phyloP scores from a whole-genome alignment of 1,140 invertebrate genomes.

The Megathymus violae region DNA sequence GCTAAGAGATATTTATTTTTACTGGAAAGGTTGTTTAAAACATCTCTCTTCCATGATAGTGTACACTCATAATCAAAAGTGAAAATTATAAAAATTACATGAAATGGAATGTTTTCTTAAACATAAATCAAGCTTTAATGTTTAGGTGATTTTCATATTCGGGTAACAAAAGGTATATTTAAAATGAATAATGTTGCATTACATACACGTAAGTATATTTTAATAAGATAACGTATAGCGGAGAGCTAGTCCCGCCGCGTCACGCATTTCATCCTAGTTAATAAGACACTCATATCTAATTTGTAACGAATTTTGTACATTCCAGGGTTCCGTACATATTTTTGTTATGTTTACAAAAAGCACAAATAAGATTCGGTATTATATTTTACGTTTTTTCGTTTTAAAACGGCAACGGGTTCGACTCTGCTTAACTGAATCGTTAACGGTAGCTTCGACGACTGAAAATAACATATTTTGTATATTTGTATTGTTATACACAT shows the following conservation, averaged over 20 bases:
- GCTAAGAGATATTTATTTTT: conserved; percentile 4
- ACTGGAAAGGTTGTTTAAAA: neutral
- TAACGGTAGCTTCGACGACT: conserved; percentile 54
- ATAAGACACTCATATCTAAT: conserved; percentile 61
- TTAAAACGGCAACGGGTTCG: conserved; percentile 37
- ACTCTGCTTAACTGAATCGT: conserved; percentile 47
- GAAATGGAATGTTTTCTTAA: neutral
- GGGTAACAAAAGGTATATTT: neutral
- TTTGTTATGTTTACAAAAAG: conserved; percentile 61
- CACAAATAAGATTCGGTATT: conserved; percentile 58
- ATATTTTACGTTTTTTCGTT: conserved; percentile 35
- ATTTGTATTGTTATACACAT: conserved; percentile 61
- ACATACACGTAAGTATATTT: conserved; percentile 31
- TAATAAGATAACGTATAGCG: conserved; percentile 63
- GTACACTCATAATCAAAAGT: neutral
- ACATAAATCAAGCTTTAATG: neutral
- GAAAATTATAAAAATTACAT: neutral
- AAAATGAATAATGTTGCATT: conserved; percentile 14
- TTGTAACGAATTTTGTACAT: conserved; percentile 69
- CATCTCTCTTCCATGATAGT: neutral
- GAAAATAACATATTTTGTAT: conserved; percentile 69
- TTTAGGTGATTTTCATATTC: neutral
- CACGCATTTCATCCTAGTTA: conserved; percentile 73
- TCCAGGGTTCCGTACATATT: conserved; percentile 65
- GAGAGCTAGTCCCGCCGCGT: conserved; percentile 75